A percentile compares a stretch with the other conserved stretches of the same genome.
phyloP scores from a whole-genome alignment of 2,797 vertebrate species.

The Sebastes ruberrimus region DNA sequence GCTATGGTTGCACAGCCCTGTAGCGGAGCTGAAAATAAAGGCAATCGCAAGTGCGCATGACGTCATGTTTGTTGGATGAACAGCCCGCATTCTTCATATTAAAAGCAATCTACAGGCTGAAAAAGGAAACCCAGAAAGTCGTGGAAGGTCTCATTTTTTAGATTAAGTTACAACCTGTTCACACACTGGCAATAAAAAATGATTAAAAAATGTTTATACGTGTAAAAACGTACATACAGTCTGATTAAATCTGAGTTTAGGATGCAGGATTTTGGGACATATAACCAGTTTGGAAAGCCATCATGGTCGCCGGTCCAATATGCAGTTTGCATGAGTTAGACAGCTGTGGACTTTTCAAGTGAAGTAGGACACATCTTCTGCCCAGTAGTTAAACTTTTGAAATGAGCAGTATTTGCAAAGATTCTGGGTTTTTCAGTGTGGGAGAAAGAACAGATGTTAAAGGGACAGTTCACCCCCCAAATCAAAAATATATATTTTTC shows the following conservation, averaged over 20 bases:
- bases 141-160: no score
- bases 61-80: no score
- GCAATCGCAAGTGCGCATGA: fast-evolving
- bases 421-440: background rate
- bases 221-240: no score
- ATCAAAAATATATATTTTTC: no score
- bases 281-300: background rate
- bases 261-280: background rate
- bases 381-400: background rate
- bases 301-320: background rate
- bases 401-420: background rate
- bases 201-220: fast-evolving
- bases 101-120: no score
- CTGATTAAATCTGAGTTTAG: background rate
- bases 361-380: background rate
- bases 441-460: background rate
- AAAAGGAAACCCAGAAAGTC: no score
- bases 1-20: no score
- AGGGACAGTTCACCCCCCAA: no score
- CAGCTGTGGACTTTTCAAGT: background rate
- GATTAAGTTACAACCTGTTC: no score
- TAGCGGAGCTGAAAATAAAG: no score
- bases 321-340: background rate
- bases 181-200: no score
- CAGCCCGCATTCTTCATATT: no score